Conservation (phyloP, 2,888 invertebrate species). For the Ceramica pisi region DNA sequence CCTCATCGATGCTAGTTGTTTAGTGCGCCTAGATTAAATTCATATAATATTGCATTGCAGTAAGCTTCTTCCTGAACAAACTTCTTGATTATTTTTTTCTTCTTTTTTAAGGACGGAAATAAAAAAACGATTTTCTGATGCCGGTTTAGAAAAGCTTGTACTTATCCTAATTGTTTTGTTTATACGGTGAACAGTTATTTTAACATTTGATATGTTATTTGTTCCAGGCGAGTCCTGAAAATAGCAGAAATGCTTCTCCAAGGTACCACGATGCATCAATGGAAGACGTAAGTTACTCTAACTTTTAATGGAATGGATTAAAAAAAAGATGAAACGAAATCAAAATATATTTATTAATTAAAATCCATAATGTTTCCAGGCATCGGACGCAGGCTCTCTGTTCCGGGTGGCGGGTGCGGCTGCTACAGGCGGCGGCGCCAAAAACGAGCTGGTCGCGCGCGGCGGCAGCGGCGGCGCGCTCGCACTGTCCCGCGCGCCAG, state of each 20-base stretch:
- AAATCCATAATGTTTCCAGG: constrained; percentile 73
- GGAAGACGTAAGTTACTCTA: constrained; percentile 85
- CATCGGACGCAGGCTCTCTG: constrained; percentile 86
- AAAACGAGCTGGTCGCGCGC: constrained; percentile 91
- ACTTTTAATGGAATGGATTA: background rate
- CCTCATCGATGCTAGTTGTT: background rate
- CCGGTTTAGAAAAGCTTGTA: background rate
- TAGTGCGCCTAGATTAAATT: too few species aligned
- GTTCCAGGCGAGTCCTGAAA: constrained; percentile 89
- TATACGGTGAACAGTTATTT: background rate
- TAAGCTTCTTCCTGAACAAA: too few species aligned
- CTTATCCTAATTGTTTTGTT: background rate
- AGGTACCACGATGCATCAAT: constrained; percentile 88
- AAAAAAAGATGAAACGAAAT: background rate
- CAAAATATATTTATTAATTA: background rate
- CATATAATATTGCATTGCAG: too few species aligned
- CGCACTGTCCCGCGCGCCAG: constrained; percentile 91
- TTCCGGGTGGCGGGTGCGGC: constrained; percentile 90
- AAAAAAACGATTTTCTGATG: background rate
- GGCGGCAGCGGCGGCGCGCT: constrained; percentile 92
- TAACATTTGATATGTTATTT: constrained; percentile 62
- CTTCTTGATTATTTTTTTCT: background rate
- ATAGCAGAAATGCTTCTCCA: constrained; percentile 89
- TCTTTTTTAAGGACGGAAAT: too few species aligned
- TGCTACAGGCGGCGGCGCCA: constrained; percentile 92